Conservation (phyloP, 2,113 vertebrate species). For the Paratilapia polleni region DNA sequence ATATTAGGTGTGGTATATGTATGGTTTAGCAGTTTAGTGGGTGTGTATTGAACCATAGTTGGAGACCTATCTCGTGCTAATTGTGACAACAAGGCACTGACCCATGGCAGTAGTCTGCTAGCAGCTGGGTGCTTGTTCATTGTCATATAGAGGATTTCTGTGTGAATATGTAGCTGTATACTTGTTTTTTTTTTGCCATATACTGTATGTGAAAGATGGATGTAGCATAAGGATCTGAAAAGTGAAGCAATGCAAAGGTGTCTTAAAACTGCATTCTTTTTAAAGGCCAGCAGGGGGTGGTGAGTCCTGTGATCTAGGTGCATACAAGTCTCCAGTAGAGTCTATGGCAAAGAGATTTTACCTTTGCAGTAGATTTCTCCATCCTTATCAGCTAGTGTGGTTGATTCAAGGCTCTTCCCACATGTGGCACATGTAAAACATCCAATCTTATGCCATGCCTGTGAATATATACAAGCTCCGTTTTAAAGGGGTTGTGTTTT, state of each 20-base stretch:
- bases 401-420: conserved; percentile 93
- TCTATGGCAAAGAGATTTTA: conserved; percentile 41
- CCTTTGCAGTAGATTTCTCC: conserved; percentile 98
- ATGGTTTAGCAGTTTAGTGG: too few species aligned
- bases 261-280: background rate
- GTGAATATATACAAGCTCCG: background rate
- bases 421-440: conserved; percentile 95
- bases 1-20: too few species aligned
- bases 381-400: conserved; percentile 92
- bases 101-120: too few species aligned
- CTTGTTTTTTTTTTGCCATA: too few species aligned
- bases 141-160: too few species aligned
- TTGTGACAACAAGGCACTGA: background rate
- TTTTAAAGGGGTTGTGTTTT: background rate
- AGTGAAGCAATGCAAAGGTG: background rate
- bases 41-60: too few species aligned
- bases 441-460: conserved; percentile 92
- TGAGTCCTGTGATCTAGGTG: background rate
- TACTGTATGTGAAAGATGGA: too few species aligned
- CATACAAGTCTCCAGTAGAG: background rate
- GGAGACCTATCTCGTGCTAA: background rate
- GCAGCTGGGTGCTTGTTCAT: too few species aligned
- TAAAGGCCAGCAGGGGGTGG: background rate
- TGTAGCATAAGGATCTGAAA: background rate
- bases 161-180: too few species aligned